phyloP scores from a whole-genome alignment of 2,113 vertebrate species.

The Oryzias javanicus region DNA sequence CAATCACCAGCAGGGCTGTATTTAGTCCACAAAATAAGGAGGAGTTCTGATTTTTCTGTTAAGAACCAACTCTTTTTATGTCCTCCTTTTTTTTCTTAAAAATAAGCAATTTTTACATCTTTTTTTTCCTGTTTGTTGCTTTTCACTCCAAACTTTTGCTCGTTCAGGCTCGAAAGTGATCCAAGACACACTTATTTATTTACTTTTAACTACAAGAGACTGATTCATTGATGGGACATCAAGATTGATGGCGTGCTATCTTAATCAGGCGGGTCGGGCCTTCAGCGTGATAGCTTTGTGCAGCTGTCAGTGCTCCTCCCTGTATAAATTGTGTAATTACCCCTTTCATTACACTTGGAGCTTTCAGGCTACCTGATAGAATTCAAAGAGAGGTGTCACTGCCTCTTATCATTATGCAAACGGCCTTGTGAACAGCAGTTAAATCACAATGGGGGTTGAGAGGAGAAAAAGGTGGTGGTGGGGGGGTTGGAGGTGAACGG shows the following conservation, averaged over 20 bases:
- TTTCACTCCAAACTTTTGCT: too few relatives aligned
- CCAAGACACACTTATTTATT: conserved; percentile 57
- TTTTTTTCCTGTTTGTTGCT: too few relatives aligned
- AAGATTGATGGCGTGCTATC: conserved; percentile 50
- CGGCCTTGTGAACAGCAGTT: conserved; percentile 68
- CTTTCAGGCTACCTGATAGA: conserved; percentile 72
- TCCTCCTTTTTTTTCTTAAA: neutral
- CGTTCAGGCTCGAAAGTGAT: neutral
- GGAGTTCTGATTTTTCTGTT: conserved; percentile 11
- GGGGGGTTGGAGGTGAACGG: conserved; percentile 28
- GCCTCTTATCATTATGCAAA: conserved; percentile 82
- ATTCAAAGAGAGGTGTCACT: conserved; percentile 77
- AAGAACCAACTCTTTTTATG: conserved; percentile 20
- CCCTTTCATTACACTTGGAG: conserved; percentile 70
- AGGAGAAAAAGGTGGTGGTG: neutral
- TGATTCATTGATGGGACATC: conserved; percentile 39
- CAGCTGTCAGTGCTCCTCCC: conserved; percentile 69
- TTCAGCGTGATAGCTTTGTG: conserved; percentile 53
- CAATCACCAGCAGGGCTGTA: conserved; percentile 36
- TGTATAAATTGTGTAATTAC: conserved; percentile 75
- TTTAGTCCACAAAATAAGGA: conserved; percentile 18
- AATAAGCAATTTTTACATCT: too few relatives aligned
- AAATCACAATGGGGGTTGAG: conserved; percentile 65
- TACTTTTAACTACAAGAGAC: conserved; percentile 29
- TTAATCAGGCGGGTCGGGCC: conserved; percentile 61